phyloP scores from a whole-genome alignment of 2,113 vertebrate species.

The Apteryx mantelli region DNA sequence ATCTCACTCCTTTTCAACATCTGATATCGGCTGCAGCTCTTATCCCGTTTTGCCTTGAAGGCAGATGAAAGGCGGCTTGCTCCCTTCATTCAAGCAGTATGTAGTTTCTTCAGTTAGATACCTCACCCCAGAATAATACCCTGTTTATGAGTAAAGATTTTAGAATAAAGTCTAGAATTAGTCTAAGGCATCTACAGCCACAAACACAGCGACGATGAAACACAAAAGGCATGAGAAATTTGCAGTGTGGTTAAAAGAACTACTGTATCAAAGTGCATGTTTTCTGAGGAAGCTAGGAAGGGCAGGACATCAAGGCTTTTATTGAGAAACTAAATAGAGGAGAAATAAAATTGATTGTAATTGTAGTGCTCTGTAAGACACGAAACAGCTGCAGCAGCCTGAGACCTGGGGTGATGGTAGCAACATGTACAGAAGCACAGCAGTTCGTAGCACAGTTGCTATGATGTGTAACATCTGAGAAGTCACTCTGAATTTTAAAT shows the following conservation, averaged over 20 bases:
- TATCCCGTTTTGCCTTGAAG: not conserved
- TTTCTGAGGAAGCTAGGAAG: not conserved
- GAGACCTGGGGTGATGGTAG: not conserved
- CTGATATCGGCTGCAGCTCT: not conserved
- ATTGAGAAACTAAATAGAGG: not conserved
- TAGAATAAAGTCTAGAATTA: not conserved
- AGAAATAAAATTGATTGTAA: not conserved
- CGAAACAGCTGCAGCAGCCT: not conserved
- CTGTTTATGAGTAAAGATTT: not conserved
- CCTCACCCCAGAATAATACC: not conserved
- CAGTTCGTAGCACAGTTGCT: not conserved
- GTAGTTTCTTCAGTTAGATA: not conserved
- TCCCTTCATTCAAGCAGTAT: not conserved
- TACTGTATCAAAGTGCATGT: rapidly evolving
- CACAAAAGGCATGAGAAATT: not conserved
- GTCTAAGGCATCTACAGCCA: not conserved
- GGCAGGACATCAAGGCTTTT: not conserved
- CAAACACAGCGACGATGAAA: not conserved
- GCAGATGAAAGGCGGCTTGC: not conserved
- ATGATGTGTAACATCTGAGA: not conserved
- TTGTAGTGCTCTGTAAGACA: not conserved
- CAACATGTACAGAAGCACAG: not conserved
- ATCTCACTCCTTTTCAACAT: not conserved
- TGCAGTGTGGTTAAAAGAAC: not conserved
- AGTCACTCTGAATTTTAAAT: not conserved